A percentile compares a stretch with the other conserved stretches of the same genome.
Evolutionary conservation across 2,888 invertebrate genomes (phyloP).

Genomic region (Erebia aethiops): DNA sequence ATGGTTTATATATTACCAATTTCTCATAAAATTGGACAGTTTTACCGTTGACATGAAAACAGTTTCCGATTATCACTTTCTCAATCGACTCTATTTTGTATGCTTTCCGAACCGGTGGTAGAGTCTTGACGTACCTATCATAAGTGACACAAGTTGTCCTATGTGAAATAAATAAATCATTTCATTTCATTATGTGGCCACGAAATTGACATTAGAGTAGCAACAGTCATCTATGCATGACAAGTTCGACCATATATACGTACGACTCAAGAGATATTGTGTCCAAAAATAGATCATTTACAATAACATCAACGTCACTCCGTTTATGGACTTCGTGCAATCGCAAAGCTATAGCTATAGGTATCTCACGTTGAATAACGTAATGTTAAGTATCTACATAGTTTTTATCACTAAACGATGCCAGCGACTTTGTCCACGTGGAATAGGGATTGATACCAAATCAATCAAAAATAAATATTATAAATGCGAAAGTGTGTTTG

Average conservation of each 20-base stretch:
- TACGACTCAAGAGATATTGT: slow-evolving; percentile 34
- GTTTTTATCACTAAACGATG: not conserved
- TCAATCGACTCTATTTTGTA: not conserved
- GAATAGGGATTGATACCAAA: too few relatives aligned
- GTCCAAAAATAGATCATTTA: slow-evolving; percentile 36
- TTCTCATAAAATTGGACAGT: not conserved
- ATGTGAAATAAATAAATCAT: too few relatives aligned
- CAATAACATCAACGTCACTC: slow-evolving; percentile 29
- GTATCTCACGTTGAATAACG: not conserved
- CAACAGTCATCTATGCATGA: slow-evolving; percentile 29
- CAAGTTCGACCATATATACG: slow-evolving; percentile 32
- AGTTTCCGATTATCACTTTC: not conserved
- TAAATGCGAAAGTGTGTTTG: too few relatives aligned
- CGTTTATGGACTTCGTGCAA: slow-evolving; percentile 29
- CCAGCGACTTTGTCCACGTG: too few relatives aligned
- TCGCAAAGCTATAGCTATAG: not conserved
- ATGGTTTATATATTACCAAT: not conserved
- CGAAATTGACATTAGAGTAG: slow-evolving; percentile 32
- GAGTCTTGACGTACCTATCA: too few relatives aligned
- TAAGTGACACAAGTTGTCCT: too few relatives aligned
- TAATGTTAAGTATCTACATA: not conserved
- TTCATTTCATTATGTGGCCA: too few relatives aligned
- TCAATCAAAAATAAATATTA: too few relatives aligned
- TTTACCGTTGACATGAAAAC: not conserved
- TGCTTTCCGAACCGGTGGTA: too few relatives aligned